Evolutionary conservation across 2,888 invertebrate genomes (phyloP), one percentile per base, ranked within the genome.

Genomic region (Atethmia centrago): DNA sequence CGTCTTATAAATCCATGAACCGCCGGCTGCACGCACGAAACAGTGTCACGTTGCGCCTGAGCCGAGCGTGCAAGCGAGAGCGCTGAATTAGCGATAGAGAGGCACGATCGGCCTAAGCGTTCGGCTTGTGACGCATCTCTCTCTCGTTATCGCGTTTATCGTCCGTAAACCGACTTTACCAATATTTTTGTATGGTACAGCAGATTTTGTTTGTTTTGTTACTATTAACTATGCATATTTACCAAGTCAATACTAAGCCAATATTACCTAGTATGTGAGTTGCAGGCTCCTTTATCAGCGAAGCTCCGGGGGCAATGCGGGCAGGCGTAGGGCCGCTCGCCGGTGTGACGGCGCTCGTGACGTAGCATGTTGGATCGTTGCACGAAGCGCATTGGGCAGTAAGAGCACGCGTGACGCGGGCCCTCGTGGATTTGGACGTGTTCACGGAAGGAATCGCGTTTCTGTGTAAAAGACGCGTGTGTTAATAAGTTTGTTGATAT

Each of bases 371-470:
- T 97, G 74, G 96, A 97, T 59, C 97, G 95, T 87, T 97, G 97
- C 51, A 97, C 97, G 93, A 97, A 97, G 19, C 96, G 94, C 94
- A 97, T 97, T 25, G 97, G 95, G 87, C 97, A 97, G 91, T 97
- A 97, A 47, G 97, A 97, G 89, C 97, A 97, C 72, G 96, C 97
- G 92, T 97, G 97, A 0, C 96, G 95, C 1, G 97, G 97, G 0
- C 97, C 97, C 78, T 95, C 95, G 94, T 97, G 97, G 80, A 97
- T 97, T 80, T 95, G 93, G 0, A 97, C 90, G 92, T 97, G 97
- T 86, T 97, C 97, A 80, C 97, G 96, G 91, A 93, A 97, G 12
- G 97, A 97, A 84, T 97, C 97, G 67, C 96, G 95, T 83, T 97
- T 95, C 96, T 96, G 90, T 0, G 80, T 77, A 61, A 10, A 55